phyloP scores from a whole-genome alignment of 2,113 vertebrate species.

The Agelaius tricolor region DNA sequence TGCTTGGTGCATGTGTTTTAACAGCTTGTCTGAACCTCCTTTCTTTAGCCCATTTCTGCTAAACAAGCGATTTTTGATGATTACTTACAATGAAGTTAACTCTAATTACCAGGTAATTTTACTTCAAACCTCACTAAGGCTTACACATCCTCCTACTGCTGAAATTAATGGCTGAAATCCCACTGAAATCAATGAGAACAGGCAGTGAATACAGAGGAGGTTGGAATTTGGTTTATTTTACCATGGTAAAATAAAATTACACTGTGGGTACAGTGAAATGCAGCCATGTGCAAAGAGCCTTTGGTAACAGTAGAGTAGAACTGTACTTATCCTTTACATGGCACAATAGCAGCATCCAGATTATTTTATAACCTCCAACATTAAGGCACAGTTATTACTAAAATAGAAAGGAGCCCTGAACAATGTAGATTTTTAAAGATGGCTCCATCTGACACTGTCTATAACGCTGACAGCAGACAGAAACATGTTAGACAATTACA shows the following conservation, averaged over 20 bases:
- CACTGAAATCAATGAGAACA: not conserved
- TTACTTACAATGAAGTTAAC: not conserved
- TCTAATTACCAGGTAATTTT: not conserved
- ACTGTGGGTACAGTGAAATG: not conserved
- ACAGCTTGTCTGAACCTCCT: not conserved
- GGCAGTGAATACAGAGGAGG: not conserved
- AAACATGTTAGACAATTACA: not conserved
- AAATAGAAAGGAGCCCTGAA: not conserved
- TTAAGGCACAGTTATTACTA: not conserved
- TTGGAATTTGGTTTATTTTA: not conserved
- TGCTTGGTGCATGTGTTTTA: not conserved
- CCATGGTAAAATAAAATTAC: no score
- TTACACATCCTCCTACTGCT: not conserved
- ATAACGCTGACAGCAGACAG: not conserved
- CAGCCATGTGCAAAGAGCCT: not conserved
- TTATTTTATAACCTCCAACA: not conserved
- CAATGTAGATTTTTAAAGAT: not conserved
- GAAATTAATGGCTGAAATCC: not conserved
- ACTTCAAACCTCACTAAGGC: not conserved
- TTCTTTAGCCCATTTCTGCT: not conserved
- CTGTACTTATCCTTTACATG: not conserved
- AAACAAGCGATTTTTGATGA: not conserved
- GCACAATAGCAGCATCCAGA: not conserved
- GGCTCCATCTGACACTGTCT: not conserved
- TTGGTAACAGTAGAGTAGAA: not conserved